Conservation (phyloP, 2,797 vertebrate genomes). For the Silurus aristotelis region DNA sequence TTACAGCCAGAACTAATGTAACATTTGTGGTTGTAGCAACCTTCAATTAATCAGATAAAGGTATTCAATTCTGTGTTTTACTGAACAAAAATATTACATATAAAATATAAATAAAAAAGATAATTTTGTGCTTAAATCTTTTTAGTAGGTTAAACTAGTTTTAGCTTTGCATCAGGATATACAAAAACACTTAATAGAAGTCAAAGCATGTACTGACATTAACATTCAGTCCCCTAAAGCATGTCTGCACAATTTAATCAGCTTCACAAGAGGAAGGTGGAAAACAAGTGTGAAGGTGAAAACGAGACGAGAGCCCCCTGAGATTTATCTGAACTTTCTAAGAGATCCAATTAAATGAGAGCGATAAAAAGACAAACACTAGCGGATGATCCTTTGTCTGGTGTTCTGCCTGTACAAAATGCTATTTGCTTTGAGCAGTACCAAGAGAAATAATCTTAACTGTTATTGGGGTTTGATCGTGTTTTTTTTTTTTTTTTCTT, state of each 20-base stretch:
- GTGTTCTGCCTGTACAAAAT: conserved; percentile 49
- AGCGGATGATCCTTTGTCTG: conserved; percentile 56
- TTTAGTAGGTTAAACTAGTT: background rate
- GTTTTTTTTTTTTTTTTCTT: conserved; percentile 45
- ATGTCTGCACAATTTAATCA: conserved; percentile 63
- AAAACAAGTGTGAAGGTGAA: conserved; percentile 56
- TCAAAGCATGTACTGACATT: conserved; percentile 54
- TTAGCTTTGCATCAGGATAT: conserved; percentile 36
- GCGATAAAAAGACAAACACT: conserved; percentile 63
- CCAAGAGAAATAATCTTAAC: conserved; percentile 53
- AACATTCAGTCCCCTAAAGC: conserved; percentile 53
- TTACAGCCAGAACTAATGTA: background rate
- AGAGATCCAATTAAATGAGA: conserved; percentile 71
- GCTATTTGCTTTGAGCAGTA: conserved; percentile 54
- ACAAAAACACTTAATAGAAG: conserved; percentile 48
- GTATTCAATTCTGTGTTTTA: background rate
- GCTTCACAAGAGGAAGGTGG: conserved; percentile 45
- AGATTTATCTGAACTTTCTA: conserved; percentile 68
- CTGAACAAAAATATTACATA: background rate
- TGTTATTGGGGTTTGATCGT: conserved; percentile 54
- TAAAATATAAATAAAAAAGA: background rate
- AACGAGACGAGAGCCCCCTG: conserved; percentile 48
- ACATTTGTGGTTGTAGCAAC: background rate
- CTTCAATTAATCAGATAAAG: background rate
- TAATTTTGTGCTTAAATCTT: conserved; percentile 9